Evolutionary conservation across 2,888 invertebrate species (phyloP).

Genomic region (Caenorhabditis parvicauda): DNA sequence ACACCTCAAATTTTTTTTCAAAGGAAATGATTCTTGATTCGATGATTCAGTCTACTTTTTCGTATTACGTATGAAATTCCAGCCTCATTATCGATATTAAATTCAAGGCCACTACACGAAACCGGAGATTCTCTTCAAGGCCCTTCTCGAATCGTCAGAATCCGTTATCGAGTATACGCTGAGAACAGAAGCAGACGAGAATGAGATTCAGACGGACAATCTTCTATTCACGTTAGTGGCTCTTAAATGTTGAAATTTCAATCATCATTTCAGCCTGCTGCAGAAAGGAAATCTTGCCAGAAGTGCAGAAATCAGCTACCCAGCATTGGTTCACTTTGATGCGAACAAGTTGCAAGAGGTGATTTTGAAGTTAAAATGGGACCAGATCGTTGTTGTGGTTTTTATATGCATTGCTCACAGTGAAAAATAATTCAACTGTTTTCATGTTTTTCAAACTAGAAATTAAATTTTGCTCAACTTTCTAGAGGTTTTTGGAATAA

Average conservation of each 20-base stretch:
- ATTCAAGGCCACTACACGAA: slow-evolving; percentile 23
- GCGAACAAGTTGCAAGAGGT: slow-evolving; percentile 30
- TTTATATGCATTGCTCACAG: too few species aligned
- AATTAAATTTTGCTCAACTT: too few species aligned
- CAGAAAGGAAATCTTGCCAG: slow-evolving; percentile 13
- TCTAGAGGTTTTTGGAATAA: too few species aligned
- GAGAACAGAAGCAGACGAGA: slow-evolving; percentile 3
- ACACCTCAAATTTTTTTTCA: too few species aligned
- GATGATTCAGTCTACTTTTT: too few species aligned
- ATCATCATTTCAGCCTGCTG: slow-evolving; percentile 9
- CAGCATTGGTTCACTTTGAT: slow-evolving; percentile 34
- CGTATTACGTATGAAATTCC: too few species aligned
- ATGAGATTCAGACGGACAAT: slow-evolving; percentile 11
- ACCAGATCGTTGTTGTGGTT: too few species aligned
- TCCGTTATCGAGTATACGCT: slow-evolving; percentile 11
- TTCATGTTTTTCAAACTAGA: too few species aligned
- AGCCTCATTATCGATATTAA: not conserved
- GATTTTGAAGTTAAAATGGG: too few species aligned
- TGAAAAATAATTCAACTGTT: too few species aligned
- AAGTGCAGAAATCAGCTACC: slow-evolving; percentile 13
- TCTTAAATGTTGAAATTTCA: not conserved
- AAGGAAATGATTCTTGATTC: too few species aligned
- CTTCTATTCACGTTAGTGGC: slow-evolving; percentile 18
- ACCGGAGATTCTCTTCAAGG: slow-evolving; percentile 32
- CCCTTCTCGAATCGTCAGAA: slow-evolving; percentile 30